Evolutionary conservation across 2,797 vertebrate genomes (phyloP).

Genomic region (Xiphophorus birchmanni): DNA sequence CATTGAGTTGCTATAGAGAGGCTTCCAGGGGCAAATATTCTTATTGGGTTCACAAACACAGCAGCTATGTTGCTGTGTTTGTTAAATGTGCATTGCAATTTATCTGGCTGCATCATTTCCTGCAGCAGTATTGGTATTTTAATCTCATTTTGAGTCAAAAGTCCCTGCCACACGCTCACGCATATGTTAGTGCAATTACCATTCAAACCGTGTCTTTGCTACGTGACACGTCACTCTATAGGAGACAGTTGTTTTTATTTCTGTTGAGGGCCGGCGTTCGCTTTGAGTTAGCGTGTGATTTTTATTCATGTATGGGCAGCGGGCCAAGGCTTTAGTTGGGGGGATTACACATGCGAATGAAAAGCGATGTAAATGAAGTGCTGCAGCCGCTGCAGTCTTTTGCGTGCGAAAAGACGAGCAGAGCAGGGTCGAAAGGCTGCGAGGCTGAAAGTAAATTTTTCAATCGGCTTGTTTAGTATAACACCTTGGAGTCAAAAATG

Average conservation of each 20-base stretch:
- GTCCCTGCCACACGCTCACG: slow-evolving; percentile 63
- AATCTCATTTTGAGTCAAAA: slow-evolving; percentile 72
- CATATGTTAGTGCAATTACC: slow-evolving; percentile 77
- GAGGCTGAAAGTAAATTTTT: slow-evolving; percentile 23
- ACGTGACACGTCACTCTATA: slow-evolving; percentile 47
- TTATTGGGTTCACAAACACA: slow-evolving; percentile 47
- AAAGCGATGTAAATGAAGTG: slow-evolving; percentile 61
- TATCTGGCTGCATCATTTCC: slow-evolving; percentile 63
- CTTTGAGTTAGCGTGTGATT: slow-evolving; percentile 64
- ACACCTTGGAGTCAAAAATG: slow-evolving; percentile 24
- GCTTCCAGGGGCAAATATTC: slow-evolving; percentile 60
- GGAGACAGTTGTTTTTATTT: slow-evolving; percentile 75
- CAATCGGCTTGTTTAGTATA: slow-evolving; percentile 50
- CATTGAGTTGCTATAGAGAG: slow-evolving; percentile 53
- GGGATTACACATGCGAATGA: slow-evolving; percentile 50
- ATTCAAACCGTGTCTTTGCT: slow-evolving; percentile 70
- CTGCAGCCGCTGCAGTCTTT: slow-evolving; percentile 28
- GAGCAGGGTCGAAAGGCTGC: slow-evolving; percentile 52
- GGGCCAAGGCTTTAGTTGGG: slow-evolving; percentile 54
- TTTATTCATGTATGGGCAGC: slow-evolving; percentile 72
- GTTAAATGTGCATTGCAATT: slow-evolving; percentile 64
- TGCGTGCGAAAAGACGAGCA: slow-evolving; percentile 39
- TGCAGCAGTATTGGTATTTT: slow-evolving; percentile 53
- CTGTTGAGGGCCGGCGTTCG: slow-evolving; percentile 50
- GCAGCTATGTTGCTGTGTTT: slow-evolving; percentile 47